These are phyloP conservation scores for Drosophila acutilabella DNA, from an alignment of 2,888 invertebrate species.

Conservation along the genomic window DNA sequence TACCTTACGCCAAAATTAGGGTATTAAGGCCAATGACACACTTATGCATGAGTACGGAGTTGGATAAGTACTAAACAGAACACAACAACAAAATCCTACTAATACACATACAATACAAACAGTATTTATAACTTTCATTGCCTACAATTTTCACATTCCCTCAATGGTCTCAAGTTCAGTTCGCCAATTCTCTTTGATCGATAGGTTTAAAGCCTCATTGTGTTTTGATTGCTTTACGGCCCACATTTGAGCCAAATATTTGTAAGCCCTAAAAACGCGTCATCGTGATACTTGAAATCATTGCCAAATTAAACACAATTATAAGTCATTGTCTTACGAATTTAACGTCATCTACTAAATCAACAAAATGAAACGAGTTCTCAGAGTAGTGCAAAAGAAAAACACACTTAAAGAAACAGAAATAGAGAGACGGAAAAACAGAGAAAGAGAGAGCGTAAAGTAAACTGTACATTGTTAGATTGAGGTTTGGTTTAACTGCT, in stretches of 20 bases:
- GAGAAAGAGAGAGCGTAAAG: background rate
- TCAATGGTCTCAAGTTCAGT: conserved; percentile 16
- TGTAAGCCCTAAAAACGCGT: conserved; percentile 14
- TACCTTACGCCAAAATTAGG: background rate
- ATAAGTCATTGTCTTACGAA: conserved; percentile 13
- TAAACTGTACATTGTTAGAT: conserved; percentile 49
- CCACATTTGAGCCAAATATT: conserved; percentile 9
- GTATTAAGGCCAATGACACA: conserved; percentile 29
- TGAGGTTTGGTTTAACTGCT: conserved; percentile 21
- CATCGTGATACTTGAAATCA: conserved; percentile 14
- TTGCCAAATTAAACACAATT: conserved; percentile 39
- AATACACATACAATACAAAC: background rate
- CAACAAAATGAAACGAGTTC: conserved; percentile 40
- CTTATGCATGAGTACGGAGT: background rate
- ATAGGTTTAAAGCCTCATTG: conserved; percentile 10
- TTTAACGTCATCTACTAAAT: conserved; percentile 1
- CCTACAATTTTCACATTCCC: conserved; percentile 5
- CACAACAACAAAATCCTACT: background rate
- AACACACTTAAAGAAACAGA: conserved; percentile 10
- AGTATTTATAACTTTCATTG: conserved; percentile 29
- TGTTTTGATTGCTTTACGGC: conserved; percentile 10
- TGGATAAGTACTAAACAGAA: conserved; percentile 11
- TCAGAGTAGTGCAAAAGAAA: conserved; percentile 7
- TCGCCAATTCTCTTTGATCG: conserved; percentile 14
- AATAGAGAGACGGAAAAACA: background rate